Base-by-base conservation (phyloP, 2,113 vertebrate species). In the Clarias macrocephalus region DNA sequence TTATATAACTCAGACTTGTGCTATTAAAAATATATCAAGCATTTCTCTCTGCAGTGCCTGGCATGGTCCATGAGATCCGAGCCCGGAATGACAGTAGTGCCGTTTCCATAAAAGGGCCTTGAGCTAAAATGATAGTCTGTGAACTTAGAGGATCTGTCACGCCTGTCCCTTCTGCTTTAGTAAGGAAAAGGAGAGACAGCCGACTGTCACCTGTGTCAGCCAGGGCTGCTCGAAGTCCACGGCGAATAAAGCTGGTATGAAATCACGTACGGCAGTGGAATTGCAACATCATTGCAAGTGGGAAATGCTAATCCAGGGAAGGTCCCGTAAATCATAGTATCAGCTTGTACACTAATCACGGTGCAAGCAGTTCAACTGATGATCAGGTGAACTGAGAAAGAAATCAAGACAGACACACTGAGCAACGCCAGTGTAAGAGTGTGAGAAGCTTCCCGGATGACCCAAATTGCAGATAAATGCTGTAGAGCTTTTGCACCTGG, bases 291-390 rank as follows among this genome's bases (percentile, higher is more conserved):
- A 75, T 59, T 65, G 83, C 70, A 70, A 48, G 77, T 79, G 84
- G 66, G 80, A 33, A 19, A 80, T 68, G 75, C 80, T 86, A 86
- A 89, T 89, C 85, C 89, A 54, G 56, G 79, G 87, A 88, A 89
- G 85, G 90, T 91, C 87, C 87, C 57, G 75, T 48, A 88, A 88
- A 88, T 83, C 72, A 42, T 10, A 33, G 25, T 57, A 54, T 6
- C n/a, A 37, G 88, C 80, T 73, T 80, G 83, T 83, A 87, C 79
- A 86, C 83, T 80, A 86, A 88, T 88, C 88, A 88, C 56, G 87
- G 66, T 28, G 81, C 54, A 77, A 80, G 56, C 75, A 16, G 70
- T 73, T 83, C 80, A 62, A 80, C 63, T 68, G 88, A 60, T 86
- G 89, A 88, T 88, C 85, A 83, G 87, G 59, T 84, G 83, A 57